These are phyloP conservation scores for Dasyurus viverrinus DNA, from an alignment of 2,113 vertebrate genomes.

Conservation along the genomic window DNA sequence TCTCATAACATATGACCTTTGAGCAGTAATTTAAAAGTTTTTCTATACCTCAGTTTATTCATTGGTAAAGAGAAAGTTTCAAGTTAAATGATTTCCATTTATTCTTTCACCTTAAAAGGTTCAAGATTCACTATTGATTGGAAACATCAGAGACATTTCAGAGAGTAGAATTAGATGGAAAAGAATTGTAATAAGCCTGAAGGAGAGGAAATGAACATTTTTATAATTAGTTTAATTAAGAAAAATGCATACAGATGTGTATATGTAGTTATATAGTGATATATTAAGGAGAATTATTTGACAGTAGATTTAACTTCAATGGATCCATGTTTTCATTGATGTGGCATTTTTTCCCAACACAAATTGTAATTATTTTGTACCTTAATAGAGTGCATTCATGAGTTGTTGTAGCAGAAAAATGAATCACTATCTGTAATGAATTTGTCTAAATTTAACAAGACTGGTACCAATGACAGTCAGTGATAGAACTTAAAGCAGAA, in stretches of 20 bases:
- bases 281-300: neutral
- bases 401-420: neutral
- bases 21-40: neutral
- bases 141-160: constrained; percentile 24
- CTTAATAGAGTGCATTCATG: neutral
- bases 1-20: neutral
- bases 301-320: neutral
- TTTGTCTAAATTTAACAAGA: neutral
- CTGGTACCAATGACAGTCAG: neutral
- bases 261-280: neutral
- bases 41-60: neutral
- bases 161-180: neutral
- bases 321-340: neutral
- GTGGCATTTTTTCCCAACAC: neutral
- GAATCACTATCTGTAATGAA: neutral
- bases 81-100: neutral
- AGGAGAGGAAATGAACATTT: constrained; percentile 34
- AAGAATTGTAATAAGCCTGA: constrained; percentile 29
- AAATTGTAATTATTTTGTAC: neutral
- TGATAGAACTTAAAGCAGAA: neutral
- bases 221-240: neutral
- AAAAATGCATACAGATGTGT: neutral
- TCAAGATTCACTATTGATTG: neutral
- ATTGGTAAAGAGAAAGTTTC: constrained; percentile 10
- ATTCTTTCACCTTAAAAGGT: neutral